phyloP scores from a whole-genome alignment of 2,797 vertebrate genomes.

The Cossypha polioptera region DNA sequence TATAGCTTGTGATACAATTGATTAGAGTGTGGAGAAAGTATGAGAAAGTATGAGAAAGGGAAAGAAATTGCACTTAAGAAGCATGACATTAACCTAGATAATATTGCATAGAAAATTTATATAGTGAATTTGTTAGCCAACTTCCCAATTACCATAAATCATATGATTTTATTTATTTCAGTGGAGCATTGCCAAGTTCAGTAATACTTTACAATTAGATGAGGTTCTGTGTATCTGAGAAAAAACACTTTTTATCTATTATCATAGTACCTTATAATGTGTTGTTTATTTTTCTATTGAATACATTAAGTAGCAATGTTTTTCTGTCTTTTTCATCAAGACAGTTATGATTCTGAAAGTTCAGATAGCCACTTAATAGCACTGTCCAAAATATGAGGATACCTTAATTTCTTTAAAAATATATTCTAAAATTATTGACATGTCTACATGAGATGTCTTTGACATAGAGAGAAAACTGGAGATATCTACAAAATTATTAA shows the following conservation, averaged over 20 bases:
- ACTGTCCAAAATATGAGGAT: neutral
- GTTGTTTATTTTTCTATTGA: neutral
- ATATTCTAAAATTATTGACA: neutral
- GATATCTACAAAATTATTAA: neutral
- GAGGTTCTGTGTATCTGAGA: neutral
- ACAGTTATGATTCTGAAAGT: neutral
- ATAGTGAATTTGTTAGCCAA: neutral
- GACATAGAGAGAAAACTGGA: neutral
- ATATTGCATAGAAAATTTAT: neutral
- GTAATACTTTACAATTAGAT: neutral
- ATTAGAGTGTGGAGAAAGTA: neutral
- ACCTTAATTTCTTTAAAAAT: neutral
- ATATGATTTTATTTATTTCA: neutral
- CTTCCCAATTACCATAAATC: slow-evolving; percentile 12
- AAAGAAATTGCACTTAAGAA: neutral
- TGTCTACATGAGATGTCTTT: neutral
- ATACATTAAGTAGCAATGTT: neutral
- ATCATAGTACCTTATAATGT: neutral
- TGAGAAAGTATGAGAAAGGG: neutral
- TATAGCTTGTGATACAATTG: neutral
- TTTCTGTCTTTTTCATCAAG: neutral
- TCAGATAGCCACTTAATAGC: neutral
- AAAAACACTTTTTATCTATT: neutral
- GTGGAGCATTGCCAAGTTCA: neutral
- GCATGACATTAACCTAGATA: neutral